These are phyloP conservation scores for Sisor rabdophorus DNA, from an alignment of 2,113 vertebrate species.

Conservation along the genomic window DNA sequence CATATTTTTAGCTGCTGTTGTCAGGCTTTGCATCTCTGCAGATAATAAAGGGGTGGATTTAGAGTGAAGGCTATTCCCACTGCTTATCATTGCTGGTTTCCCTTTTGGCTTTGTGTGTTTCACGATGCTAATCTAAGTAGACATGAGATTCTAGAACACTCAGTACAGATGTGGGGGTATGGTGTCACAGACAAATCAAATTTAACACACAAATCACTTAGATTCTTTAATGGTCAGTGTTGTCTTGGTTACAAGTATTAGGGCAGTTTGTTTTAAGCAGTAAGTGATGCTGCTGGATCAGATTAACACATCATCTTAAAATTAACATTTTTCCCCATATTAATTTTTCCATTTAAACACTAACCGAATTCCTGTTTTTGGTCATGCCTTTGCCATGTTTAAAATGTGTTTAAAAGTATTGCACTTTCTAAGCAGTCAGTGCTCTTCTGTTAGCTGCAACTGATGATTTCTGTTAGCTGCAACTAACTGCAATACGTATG, in stretches of 20 bases:
- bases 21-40: background rate
- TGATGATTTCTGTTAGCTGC: background rate
- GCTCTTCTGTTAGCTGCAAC: background rate
- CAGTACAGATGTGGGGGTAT: background rate
- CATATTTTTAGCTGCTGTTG: background rate
- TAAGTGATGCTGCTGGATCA: conserved; percentile 34
- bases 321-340: background rate
- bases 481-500: background rate
- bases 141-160: conserved; percentile 49
- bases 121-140: conserved; percentile 55
- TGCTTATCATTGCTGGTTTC: conserved; percentile 21
- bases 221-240: conserved; percentile 18
- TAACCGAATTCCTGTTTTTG: background rate
- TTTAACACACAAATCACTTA: conserved; percentile 2
- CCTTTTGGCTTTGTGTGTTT: conserved; percentile 10
- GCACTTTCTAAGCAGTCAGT: background rate
- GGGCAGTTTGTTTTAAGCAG: conserved; percentile 8
- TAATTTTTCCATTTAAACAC: background rate
- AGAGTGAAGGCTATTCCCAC: conserved; percentile 17
- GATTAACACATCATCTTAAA: conserved; percentile 28
- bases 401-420: background rate
- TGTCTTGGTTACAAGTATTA: conserved; percentile 29
- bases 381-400: background rate
- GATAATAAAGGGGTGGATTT: conserved; percentile 4
- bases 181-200: conserved; percentile 24